phyloP scores from a whole-genome alignment of 2,797 vertebrate genomes.

The Neosilurus hyrtlii region DNA sequence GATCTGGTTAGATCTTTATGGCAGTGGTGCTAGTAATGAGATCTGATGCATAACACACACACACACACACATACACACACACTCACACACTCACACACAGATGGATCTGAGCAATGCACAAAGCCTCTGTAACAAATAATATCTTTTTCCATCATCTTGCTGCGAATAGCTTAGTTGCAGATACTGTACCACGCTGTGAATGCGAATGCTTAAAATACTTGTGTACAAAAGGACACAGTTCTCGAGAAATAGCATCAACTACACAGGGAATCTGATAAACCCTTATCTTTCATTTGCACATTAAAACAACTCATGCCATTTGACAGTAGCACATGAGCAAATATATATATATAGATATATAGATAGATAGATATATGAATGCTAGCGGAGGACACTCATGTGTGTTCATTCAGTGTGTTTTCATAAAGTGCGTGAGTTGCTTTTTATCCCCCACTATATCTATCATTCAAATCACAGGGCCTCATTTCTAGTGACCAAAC shows the following conservation, averaged over 20 bases:
- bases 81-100: background rate
- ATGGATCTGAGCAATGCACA: background rate
- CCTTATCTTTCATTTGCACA: background rate
- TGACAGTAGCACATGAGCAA: background rate
- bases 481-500: background rate
- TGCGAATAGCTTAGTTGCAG: background rate
- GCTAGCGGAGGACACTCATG: background rate
- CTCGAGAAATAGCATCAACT: background rate
- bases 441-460: background rate
- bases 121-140: background rate
- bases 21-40: background rate
- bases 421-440: background rate
- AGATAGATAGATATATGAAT: background rate
- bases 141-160: background rate
- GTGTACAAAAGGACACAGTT: slow-evolving; percentile 11
- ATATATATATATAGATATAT: too few species aligned
- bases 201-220: slow-evolving; percentile 1
- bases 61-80: background rate
- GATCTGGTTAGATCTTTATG: background rate
- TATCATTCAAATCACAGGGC: background rate
- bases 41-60: background rate
- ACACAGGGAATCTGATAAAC: background rate
- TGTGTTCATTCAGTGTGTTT: background rate
- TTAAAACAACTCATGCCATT: background rate
- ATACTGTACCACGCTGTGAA: too few species aligned